Conservation (phyloP, 2,113 vertebrate genomes). For the Camelus dromedarius region DNA sequence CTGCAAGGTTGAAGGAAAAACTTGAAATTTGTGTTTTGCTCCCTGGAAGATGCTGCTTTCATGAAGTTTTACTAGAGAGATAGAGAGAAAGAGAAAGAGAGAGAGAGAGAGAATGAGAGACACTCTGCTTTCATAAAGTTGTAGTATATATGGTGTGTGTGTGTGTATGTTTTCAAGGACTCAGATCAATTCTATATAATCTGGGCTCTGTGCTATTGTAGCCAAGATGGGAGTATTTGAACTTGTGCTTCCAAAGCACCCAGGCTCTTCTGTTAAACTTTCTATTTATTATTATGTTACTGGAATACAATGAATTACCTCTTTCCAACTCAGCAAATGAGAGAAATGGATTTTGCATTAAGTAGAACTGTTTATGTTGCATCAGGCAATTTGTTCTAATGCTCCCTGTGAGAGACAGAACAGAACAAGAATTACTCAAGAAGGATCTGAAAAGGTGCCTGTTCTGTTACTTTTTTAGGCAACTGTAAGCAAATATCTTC, state of each 20-base stretch:
- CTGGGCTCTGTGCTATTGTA: neutral
- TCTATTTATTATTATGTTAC: conserved; percentile 31
- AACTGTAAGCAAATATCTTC: conserved; percentile 42
- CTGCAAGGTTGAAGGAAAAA: conserved; percentile 61
- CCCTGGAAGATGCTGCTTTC: neutral
- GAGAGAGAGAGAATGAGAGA: neutral
- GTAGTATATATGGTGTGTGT: neutral
- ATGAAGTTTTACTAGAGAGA: conserved; percentile 36
- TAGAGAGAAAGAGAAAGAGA: neutral
- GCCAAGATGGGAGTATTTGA: neutral
- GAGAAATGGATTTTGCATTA: conserved; percentile 69
- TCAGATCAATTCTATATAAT: neutral
- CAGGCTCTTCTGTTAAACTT: conserved; percentile 74
- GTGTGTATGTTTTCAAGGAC: conserved; percentile 51
- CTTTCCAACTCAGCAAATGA: conserved; percentile 52
- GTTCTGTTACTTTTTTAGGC: conserved; percentile 34
- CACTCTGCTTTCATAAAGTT: neutral
- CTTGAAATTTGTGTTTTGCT: conserved; percentile 47
- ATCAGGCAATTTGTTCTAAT: conserved; percentile 76
- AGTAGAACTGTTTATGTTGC: conserved; percentile 68
- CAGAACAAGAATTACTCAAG: conserved; percentile 33
- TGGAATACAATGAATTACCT: conserved; percentile 52
- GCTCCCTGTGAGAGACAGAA: conserved; percentile 44
- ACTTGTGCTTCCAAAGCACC: conserved; percentile 60
- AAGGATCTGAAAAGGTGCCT: conserved; percentile 63